Conservation (phyloP, 1,140 invertebrate species). For the Venustaconcha ellipsiformis region DNA sequence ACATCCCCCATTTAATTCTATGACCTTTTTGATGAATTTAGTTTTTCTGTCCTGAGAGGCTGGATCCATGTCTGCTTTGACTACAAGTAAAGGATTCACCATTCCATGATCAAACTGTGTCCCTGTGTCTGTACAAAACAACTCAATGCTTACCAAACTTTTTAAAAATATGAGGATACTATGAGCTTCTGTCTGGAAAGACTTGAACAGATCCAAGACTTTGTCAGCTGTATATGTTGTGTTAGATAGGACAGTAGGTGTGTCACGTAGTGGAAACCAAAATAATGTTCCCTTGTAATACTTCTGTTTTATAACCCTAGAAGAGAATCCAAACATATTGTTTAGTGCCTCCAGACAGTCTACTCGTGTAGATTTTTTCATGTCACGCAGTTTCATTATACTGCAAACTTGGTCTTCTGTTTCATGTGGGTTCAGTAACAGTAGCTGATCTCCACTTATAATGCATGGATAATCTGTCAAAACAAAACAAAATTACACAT, state of each 20-base stretch:
- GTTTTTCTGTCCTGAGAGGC: too few species aligned
- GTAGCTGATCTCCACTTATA: conserved; percentile 15
- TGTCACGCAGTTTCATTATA: neutral
- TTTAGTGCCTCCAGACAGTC: neutral
- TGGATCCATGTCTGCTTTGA: too few species aligned
- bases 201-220: conserved; percentile 37
- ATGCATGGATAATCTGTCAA: conserved; percentile 21
- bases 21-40: too few species aligned
- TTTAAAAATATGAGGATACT: conserved; percentile 48
- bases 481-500: too few species aligned
- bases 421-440: conserved; percentile 26
- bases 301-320: conserved; percentile 8
- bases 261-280: conserved; percentile 55
- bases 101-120: too few species aligned
- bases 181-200: conserved; percentile 35
- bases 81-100: too few species aligned
- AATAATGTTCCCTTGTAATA: conserved; percentile 54
- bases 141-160: conserved; percentile 5
- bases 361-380: neutral
- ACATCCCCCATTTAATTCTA: too few species aligned
- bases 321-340: conserved; percentile 5
- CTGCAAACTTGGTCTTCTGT: conserved; percentile 6
- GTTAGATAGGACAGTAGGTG: conserved; percentile 27
- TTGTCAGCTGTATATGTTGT: conserved; percentile 37
- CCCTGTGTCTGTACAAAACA: too few species aligned